These are phyloP conservation scores for Macrotus californicus DNA, from an alignment of 2,113 vertebrate species.

Conservation along the genomic window DNA sequence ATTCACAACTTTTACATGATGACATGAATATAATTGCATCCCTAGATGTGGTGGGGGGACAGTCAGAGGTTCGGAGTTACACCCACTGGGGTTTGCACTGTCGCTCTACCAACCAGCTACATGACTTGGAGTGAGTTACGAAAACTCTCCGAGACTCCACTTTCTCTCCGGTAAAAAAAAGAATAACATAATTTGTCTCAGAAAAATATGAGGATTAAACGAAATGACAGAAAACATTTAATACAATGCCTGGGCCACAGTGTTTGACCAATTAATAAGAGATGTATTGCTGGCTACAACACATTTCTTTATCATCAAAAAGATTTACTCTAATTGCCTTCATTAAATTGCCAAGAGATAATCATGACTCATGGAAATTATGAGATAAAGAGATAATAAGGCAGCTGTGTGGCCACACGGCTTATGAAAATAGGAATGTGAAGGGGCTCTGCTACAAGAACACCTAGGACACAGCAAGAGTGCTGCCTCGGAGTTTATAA, in stretches of 20 bases:
- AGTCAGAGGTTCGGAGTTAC: background rate
- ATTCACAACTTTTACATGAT: background rate
- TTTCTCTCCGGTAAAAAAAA: background rate
- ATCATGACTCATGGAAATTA: background rate
- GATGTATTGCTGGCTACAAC: background rate
- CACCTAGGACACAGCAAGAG: background rate
- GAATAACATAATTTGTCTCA: background rate
- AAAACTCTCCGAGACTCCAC: background rate
- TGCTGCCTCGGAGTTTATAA: background rate
- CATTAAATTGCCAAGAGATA: background rate
- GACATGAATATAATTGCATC: background rate
- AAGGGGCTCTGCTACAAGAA: background rate
- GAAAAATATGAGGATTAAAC: background rate
- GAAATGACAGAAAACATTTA: conserved; percentile 5
- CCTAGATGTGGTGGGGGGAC: background rate
- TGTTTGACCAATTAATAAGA: background rate
- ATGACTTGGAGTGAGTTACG: background rate
- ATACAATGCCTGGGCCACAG: background rate
- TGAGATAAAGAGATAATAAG: background rate
- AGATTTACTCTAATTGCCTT: background rate
- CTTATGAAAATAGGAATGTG: background rate
- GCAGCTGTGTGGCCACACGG: background rate
- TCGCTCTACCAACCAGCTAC: background rate
- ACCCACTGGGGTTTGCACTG: background rate
- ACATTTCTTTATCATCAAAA: conserved; percentile 19